Evolutionary conservation across 2,113 vertebrate genomes (phyloP).

Genomic region (Brachypteracias leptosomus): DNA sequence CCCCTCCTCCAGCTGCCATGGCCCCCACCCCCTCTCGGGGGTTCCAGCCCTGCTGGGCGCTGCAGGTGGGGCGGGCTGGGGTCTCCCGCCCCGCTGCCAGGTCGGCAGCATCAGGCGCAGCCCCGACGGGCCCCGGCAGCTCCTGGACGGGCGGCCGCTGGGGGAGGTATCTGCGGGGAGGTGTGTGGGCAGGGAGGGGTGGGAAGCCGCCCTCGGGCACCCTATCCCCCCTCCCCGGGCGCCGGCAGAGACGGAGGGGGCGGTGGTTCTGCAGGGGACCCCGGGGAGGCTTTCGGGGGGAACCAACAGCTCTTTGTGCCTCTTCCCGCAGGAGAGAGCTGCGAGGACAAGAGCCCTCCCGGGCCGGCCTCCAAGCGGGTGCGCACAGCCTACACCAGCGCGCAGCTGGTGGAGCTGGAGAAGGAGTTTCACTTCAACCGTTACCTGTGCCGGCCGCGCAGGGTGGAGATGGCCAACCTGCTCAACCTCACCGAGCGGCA

Average conservation of each 20-base stretch:
- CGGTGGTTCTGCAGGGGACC: not conserved
- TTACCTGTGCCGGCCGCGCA: conserved; percentile 93
- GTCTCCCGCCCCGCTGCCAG: not conserved
- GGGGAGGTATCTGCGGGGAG: not conserved
- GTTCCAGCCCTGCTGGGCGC: not conserved
- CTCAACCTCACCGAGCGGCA: conserved; percentile 97
- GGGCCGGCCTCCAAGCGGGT: conserved; percentile 96
- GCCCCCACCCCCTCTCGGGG: not conserved
- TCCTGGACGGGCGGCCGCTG: not conserved
- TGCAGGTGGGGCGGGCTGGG: not conserved
- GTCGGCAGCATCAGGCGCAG: not conserved
- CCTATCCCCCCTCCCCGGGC: not conserved
- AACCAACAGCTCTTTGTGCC: not conserved
- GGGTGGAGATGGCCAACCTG: conserved; percentile 98
- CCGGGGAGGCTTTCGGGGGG: not conserved
- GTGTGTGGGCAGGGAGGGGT: not conserved
- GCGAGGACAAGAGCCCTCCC: conserved; percentile 96
- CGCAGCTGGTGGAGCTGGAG: conserved; percentile 96
- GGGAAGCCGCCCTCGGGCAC: not conserved
- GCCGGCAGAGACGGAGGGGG: not conserved
- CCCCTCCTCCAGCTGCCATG: not conserved
- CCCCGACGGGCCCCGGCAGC: not conserved
- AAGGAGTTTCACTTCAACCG: conserved; percentile 99
- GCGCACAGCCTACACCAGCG: conserved; percentile 96
- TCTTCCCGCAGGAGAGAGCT: conserved; percentile 85